Base-by-base conservation (phyloP, 2,113 vertebrate genomes). In the Pseudopodoces humilis region DNA sequence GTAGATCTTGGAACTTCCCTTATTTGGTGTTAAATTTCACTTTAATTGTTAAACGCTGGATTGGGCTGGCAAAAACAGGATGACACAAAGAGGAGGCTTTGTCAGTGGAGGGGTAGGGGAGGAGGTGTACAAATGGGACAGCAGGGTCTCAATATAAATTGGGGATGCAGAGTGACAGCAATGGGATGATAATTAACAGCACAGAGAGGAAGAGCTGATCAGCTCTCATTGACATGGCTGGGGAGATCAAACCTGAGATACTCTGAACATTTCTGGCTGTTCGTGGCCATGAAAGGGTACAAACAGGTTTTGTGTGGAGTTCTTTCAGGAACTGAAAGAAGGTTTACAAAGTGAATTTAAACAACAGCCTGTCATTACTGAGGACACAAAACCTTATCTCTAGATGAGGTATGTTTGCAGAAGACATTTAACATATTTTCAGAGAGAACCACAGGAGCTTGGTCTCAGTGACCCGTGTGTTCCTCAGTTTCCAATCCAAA, bases 401-500 rank as follows among this genome's bases (percentile, higher is more conserved):
- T 75, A 82, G 80, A 79, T 82, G 65, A 78, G 62, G 62, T 69
- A 75, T 94, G 83, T 89, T 92, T 91, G 77, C 52, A 78, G 81
- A 94, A 84, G 88, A 86, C n/a, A 14, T 87, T 82, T 52, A 94
- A 25, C 58, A 49, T 96, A 92, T 85, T 90, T 93, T 84, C 77
- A 76, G 43, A 64, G 80, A 78, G 83, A 94, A 60, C 60, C n/a
- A 63, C 3, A 2, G 49, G 70, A 76, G 70, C 60, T 64, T 89
- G 69, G 46, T 75, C 49, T 96, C 77, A 33, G 4, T 92, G 88
- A 95, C 86, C 68, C 62, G 75, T 91, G 37, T 83, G n/a, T 75
- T 88, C 65, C 20, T 82, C 49, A 11, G 65, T 84, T 93, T 92
- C 83, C 77, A 76, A 53, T 67, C 25, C 76, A 92, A 92, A 86